These are phyloP conservation scores for Eupithecia pulchellata DNA, from an alignment of 2,888 invertebrate genomes.

Conservation along the genomic window DNA sequence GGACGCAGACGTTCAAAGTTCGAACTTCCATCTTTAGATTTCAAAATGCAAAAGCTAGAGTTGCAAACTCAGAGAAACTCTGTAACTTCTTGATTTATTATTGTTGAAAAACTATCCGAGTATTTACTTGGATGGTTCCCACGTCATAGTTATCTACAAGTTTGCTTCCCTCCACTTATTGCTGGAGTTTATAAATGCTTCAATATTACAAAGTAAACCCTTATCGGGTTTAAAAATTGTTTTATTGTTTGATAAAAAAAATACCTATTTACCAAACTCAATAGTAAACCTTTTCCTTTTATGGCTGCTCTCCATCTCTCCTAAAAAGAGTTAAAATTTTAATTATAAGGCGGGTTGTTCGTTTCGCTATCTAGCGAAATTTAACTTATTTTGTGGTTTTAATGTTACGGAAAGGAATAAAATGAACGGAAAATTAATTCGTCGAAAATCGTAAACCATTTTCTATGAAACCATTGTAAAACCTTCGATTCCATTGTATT, in stretches of 20 bases:
- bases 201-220: constrained; percentile 1
- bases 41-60: constrained; percentile 27
- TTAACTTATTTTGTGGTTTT: no score
- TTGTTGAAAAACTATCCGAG: constrained; percentile 67
- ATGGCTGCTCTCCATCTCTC: constrained; percentile 56
- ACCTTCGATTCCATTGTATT: no score
- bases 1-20: constrained; percentile 4
- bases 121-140: constrained; percentile 72
- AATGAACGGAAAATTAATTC: no score
- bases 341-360: no score
- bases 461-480: no score
- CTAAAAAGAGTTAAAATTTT: constrained; percentile 75
- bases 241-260: no score
- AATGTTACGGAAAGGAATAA: no score
- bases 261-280: neutral
- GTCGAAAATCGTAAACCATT: no score
- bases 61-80: constrained; percentile 52
- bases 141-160: constrained; percentile 70
- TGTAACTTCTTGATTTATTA: constrained; percentile 57
- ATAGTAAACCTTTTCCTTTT: neutral
- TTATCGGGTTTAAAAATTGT: no score
- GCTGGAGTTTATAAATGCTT: constrained; percentile 21
- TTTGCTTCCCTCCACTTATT: constrained; percentile 53
- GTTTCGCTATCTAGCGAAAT: no score
- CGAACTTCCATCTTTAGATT: constrained; percentile 24